Evolutionary conservation across 2,888 invertebrate species (phyloP).

Genomic region (Helicoverpa assulta): DNA sequence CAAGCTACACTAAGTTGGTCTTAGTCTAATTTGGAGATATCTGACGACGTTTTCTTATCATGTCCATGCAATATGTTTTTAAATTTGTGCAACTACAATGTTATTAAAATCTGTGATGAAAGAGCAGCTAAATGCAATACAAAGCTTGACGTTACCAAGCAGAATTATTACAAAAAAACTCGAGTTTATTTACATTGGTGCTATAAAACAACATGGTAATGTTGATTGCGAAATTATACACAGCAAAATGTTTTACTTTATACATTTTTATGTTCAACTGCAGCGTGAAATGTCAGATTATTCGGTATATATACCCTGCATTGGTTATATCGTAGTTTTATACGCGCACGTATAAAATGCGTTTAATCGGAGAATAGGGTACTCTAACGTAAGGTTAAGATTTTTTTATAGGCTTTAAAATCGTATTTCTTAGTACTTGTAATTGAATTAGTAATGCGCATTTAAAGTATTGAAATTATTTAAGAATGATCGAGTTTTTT

Average conservation of each 20-base stretch:
- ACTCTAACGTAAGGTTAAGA: conserved; percentile 71
- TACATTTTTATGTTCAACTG: conserved; percentile 41
- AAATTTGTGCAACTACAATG: conserved; percentile 50
- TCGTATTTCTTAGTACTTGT: conserved; percentile 75
- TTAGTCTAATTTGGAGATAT: conserved; percentile 73
- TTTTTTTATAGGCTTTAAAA: conserved; percentile 86
- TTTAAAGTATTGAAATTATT: conserved; percentile 79
- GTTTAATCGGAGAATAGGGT: conserved; percentile 87
- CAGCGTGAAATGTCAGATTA: conserved; percentile 36
- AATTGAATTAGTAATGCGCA: conserved; percentile 78
- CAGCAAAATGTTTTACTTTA: conserved; percentile 38
- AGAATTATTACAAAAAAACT: conserved; percentile 18
- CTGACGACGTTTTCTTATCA: conserved; percentile 48
- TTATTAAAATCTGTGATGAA: conserved; percentile 60
- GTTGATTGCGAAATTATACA: conserved; percentile 50
- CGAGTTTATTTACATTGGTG: conserved; percentile 64
- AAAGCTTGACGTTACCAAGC: conserved; percentile 35
- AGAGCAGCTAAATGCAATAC: conserved; percentile 53
- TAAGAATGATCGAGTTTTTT: conserved; percentile 65
- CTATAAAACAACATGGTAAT: conserved; percentile 48
- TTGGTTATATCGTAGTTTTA: conserved; percentile 82
- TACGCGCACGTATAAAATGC: conserved; percentile 81
- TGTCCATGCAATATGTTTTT: conserved; percentile 26
- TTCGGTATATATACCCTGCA: conserved; percentile 73
- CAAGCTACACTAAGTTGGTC: conserved; percentile 73